phyloP scores from a whole-genome alignment of 2,888 invertebrate species.

The Parthenolecanium corni region DNA sequence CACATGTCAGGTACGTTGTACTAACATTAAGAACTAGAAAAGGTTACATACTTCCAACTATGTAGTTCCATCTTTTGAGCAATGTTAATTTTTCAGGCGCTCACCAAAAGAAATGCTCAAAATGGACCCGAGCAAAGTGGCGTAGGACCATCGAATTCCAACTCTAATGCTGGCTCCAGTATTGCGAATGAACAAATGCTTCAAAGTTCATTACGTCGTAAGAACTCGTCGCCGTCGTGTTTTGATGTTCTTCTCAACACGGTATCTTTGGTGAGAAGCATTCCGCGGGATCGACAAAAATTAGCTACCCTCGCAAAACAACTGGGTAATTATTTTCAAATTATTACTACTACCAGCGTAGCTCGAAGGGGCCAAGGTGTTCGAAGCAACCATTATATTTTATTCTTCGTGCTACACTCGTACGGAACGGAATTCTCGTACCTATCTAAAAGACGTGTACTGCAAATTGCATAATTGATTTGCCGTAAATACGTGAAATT shows the following conservation, averaged over 20 bases:
- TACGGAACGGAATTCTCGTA: no score
- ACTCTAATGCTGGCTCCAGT: slow-evolving; percentile 38
- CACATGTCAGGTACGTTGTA: slow-evolving; percentile 48
- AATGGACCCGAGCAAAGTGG: slow-evolving; percentile 2
- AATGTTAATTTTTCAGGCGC: slow-evolving; percentile 2
- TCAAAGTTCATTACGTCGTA: slow-evolving; percentile 49
- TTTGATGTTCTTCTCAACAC: slow-evolving; percentile 37
- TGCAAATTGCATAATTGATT: no score
- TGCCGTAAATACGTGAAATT: no score
- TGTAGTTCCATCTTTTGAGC: not conserved
- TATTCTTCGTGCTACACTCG: no score
- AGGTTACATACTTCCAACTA: no score
- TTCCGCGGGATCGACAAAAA: slow-evolving; percentile 43
- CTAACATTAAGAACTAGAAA: no score
- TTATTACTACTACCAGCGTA: not conserved
- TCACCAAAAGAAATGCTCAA: slow-evolving; percentile 18
- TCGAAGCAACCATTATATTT: no score
- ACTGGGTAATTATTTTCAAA: slow-evolving; percentile 36
- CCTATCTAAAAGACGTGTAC: no score
- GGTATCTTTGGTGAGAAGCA: slow-evolving; percentile 33
- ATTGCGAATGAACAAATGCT: slow-evolving; percentile 41
- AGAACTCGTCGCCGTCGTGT: slow-evolving; percentile 48
- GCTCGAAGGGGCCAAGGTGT: not conserved
- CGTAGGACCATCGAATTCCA: slow-evolving; percentile 30
- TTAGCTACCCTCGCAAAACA: slow-evolving; percentile 46